Conservation (phyloP, 2,113 vertebrate species). For the Laterallus jamaicensis region DNA sequence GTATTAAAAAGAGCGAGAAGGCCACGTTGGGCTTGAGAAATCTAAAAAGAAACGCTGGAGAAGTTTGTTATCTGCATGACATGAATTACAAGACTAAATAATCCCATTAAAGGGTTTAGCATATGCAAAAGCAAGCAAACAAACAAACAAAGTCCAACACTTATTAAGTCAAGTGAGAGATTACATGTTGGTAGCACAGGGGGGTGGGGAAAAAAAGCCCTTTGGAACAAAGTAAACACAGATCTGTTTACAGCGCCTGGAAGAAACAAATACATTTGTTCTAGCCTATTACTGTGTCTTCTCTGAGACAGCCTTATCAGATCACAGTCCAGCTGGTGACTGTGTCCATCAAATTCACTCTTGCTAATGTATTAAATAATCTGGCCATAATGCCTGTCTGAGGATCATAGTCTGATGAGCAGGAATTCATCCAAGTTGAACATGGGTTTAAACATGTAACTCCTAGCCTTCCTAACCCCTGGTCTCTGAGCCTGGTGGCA, state of each 20-base stretch:
- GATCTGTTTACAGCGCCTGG: constrained; percentile 28
- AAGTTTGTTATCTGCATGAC: not conserved
- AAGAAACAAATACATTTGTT: constrained; percentile 21
- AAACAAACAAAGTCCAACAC: constrained; percentile 7
- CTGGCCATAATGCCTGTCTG: constrained; percentile 11
- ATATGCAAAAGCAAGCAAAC: constrained; percentile 39
- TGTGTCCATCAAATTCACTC: constrained; percentile 37
- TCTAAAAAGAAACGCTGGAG: not conserved
- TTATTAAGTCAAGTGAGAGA: constrained; percentile 36
- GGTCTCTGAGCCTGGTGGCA: not conserved
- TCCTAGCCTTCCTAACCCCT: not conserved
- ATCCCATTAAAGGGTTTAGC: not conserved
- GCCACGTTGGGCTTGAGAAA: not conserved
- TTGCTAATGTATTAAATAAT: constrained; percentile 40
- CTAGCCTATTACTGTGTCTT: not conserved
- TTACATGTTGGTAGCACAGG: not conserved
- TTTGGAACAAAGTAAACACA: constrained; percentile 34
- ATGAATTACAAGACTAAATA: not conserved
- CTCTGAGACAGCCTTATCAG: constrained; percentile 24
- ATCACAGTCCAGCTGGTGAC: constrained; percentile 50
- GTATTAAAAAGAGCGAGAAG: not conserved
- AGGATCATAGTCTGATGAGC: constrained; percentile 55
- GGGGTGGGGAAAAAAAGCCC: not conserved
- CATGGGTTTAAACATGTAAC: not conserved
- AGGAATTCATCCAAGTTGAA: constrained; percentile 38